phyloP scores from a whole-genome alignment of 2,888 invertebrate genomes.

The Euclidia mi region DNA sequence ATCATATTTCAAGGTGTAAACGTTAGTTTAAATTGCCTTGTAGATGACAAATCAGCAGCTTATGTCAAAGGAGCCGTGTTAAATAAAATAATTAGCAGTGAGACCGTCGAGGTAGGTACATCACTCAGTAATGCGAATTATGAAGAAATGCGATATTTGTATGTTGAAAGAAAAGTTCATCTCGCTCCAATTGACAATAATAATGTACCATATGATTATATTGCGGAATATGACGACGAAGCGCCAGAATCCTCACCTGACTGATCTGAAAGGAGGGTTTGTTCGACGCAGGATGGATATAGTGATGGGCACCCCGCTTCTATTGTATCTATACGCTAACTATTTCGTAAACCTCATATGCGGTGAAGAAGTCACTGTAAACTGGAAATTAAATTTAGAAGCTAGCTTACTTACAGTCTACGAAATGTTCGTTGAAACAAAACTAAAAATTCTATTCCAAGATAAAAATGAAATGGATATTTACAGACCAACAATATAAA shows the following conservation, averaged over 20 bases:
- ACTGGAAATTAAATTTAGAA: no score
- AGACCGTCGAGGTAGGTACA: constrained; percentile 18
- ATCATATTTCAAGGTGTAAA: constrained; percentile 18
- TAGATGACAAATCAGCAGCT: constrained; percentile 8
- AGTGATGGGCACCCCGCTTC: constrained; percentile 23
- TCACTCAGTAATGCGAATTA: constrained; percentile 15
- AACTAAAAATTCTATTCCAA: constrained; percentile 34
- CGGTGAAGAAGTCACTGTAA: constrained; percentile 7
- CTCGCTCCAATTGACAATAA: background rate
- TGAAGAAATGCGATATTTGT: constrained; percentile 26
- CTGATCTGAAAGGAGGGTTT: background rate
- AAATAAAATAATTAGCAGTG: constrained; percentile 12
- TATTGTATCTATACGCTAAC: constrained; percentile 31
- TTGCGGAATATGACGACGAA: no score
- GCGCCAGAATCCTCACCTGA: background rate
- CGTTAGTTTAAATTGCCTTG: constrained; percentile 1
- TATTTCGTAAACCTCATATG: constrained; percentile 23
- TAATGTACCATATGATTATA: background rate
- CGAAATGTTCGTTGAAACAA: constrained; percentile 30
- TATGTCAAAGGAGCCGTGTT: constrained; percentile 12
- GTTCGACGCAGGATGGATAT: background rate
- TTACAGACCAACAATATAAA: constrained; percentile 26
- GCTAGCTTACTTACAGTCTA: constrained; percentile 13
- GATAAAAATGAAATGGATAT: constrained; percentile 34
- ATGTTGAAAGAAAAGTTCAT: constrained; percentile 22